Evolutionary conservation across 1,140 invertebrate species (phyloP).

Genomic region (Lysiphlebus fabarum): DNA sequence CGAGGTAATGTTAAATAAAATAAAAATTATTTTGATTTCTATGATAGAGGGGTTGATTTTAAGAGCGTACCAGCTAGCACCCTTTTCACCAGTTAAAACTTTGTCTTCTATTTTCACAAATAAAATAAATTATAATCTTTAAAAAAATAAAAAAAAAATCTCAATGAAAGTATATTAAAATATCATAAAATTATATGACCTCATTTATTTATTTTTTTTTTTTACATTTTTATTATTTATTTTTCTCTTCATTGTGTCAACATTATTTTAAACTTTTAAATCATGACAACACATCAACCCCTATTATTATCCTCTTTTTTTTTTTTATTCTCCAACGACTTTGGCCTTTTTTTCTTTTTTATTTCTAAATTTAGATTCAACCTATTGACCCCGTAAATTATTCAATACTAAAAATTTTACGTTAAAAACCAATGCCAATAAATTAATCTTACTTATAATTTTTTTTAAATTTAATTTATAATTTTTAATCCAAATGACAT

Average conservation of each 20-base stretch:
- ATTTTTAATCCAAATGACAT: neutral
- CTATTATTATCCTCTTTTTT: constrained; percentile 1
- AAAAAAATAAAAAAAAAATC: neutral
- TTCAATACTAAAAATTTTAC: constrained; percentile 8
- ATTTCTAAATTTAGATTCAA: constrained; percentile 20
- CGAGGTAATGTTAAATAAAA: constrained; percentile 17
- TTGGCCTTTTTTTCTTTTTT: constrained; percentile 12
- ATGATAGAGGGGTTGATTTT: constrained; percentile 12
- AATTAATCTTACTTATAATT: neutral
- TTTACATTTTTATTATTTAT: too few species aligned
- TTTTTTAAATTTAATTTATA: neutral
- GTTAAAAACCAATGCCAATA: too few species aligned
- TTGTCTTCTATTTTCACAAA: neutral
- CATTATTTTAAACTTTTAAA: neutral
- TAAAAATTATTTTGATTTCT: constrained; percentile 1
- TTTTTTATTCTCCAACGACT: constrained; percentile 5
- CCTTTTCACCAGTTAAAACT: neutral
- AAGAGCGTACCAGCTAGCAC: constrained; percentile 25
- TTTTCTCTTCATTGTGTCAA: too few species aligned
- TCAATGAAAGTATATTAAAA: neutral
- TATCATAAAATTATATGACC: too few species aligned
- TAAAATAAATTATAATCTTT: neutral
- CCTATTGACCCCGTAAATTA: constrained; percentile 20
- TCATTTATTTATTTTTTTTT: too few species aligned
- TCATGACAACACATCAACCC: neutral